A percentile compares a stretch with the other conserved stretches of the same genome.
Conservation (phyloP, 2,888 invertebrate species). For the Diarsia dahlii region DNA sequence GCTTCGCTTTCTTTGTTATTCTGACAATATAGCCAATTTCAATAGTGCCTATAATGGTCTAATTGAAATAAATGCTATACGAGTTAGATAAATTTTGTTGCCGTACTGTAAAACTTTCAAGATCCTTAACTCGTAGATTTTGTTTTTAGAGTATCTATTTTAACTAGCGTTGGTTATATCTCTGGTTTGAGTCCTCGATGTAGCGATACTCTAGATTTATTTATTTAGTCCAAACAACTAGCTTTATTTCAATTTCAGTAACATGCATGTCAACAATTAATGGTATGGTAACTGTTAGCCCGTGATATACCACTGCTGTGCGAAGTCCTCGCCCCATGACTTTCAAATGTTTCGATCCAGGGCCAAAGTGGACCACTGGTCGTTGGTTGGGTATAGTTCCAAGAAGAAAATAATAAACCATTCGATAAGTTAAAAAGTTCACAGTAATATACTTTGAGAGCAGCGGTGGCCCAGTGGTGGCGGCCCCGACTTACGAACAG, state of each 20-base stretch:
- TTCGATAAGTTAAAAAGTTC: neutral
- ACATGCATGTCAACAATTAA: neutral
- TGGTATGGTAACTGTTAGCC: too few species aligned
- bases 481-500: too few species aligned
- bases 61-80: neutral
- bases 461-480: too few species aligned
- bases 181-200: neutral
- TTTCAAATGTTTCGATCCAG: too few species aligned
- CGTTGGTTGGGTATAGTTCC: neutral
- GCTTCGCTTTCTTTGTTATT: neutral
- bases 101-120: conserved; percentile 7
- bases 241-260: neutral
- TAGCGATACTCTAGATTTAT: neutral
- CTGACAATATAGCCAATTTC: neutral
- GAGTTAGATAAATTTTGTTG: conserved; percentile 4
- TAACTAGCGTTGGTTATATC: neutral
- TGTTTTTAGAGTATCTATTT: neutral
- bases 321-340: too few species aligned
- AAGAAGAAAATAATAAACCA: conserved; percentile 4
- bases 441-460: neutral
- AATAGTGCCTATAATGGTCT: neutral
- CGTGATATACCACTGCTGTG: too few species aligned
- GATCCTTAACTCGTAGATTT: neutral
- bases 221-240: neutral
- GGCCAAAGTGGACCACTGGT: neutral